Base-by-base conservation (phyloP, 2,113 vertebrate genomes). In the Engystomops pustulosus region DNA sequence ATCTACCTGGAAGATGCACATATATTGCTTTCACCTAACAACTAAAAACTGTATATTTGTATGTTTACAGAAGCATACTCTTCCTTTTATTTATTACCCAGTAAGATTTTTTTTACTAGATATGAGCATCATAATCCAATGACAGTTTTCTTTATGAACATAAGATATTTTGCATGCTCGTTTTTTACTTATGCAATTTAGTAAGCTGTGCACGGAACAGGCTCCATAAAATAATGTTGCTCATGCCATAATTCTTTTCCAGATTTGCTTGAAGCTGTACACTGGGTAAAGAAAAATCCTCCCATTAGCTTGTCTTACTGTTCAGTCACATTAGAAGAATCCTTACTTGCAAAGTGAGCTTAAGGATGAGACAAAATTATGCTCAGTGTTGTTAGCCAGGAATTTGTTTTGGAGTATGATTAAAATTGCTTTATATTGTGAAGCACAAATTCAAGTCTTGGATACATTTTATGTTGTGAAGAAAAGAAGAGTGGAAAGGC, bases 241-340 rank as follows among this genome's bases (percentile, higher is more conserved):
- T 65, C 7, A 6, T 45, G 11, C 27, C 55, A 25, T 78, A 79
- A 62, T 30, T 41, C 20, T 45, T 79, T 38, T 41, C 32, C 12
- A 41, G 47, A 62, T 79, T 79, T 79, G 58, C 36, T 44, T 23
- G 27, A 45, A 65, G 77, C 77, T 44, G 58, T 65, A 44, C 36
- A 79, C 62, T 34, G 62, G 44, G 32, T 41, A 30, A 65, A 62
- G 55, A 79, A 65, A 65, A 25, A 45, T 45, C 36, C 45, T 44
- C 76, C 76, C 77, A 45, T 79, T 79, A 79, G 51, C 51, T 60
- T 34, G 12, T 38, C 76, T 60, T 27, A 60, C 53, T 15, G 14
- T 79, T 79, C 2, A 12, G 76, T 58, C 76, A 60, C 20, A 44
- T 71, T 51, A 49, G 49, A 47, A 55, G 49, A 55, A 58, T 58